A percentile compares a stretch with the other conserved stretches of the same genome.
These are phyloP conservation scores for Chromis chromis DNA, from an alignment of 2,797 vertebrate species.

Conservation along the genomic window DNA sequence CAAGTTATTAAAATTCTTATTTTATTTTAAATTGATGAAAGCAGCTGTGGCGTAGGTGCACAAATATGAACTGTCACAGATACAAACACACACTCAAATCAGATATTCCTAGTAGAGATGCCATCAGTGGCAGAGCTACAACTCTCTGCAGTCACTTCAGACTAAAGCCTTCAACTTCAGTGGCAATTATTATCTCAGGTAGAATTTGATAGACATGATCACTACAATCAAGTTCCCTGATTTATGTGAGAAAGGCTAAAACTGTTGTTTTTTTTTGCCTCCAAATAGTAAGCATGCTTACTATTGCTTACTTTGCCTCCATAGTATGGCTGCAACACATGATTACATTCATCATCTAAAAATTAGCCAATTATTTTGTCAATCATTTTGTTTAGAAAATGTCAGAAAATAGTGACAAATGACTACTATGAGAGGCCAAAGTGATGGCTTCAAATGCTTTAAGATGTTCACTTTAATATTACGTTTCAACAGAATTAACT, in stretches of 20 bases:
- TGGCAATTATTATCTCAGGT: slow-evolving; percentile 10
- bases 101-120: slow-evolving; percentile 7
- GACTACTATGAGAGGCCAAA: not conserved
- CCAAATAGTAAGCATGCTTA: no score
- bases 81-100: slow-evolving; percentile 20
- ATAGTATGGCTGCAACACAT: no score
- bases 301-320: no score
- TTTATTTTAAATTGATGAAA: slow-evolving; percentile 55
- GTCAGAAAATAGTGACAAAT: not conserved
- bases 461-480: not conserved
- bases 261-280: not conserved
- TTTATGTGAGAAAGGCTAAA: not conserved
- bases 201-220: not conserved
- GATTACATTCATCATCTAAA: not conserved
- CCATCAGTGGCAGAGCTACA: not conserved
- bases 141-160: slow-evolving; percentile 19
- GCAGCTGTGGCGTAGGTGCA: slow-evolving; percentile 29
- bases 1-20: slow-evolving; percentile 40
- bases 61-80: slow-evolving; percentile 9
- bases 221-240: not conserved
- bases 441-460: not conserved
- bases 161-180: slow-evolving; percentile 17
- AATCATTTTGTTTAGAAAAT: not conserved
- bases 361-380: not conserved
- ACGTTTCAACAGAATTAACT: not conserved